Evolutionary conservation across 2,888 invertebrate genomes (phyloP), one percentile per base, ranked within the genome.

Genomic region (Campoplex capitator): DNA sequence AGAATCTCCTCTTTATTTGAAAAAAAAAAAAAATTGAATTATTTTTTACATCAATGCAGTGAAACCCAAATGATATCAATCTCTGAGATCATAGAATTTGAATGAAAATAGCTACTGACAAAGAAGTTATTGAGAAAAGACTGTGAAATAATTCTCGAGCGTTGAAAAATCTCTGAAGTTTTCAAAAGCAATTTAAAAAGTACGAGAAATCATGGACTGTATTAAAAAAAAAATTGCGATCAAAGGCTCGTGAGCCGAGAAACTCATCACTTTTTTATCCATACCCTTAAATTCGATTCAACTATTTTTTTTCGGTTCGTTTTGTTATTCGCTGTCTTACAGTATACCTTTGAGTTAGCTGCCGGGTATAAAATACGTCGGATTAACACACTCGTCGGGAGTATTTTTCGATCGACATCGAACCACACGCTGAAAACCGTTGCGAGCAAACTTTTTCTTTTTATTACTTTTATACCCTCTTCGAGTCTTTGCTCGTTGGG

Each of bases 321-420:
- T 82, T 85, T 48, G 42, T 70, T 56, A 78, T 62, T 86, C 65
- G n/a, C 23, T 86, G 78, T 73, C 76, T 56, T 76, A 78, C 74
- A 16, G 16, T 62, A 28, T n/a, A 23, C 48, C 62, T 62, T 32
- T 7, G 62, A 62, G 62, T 32, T 32, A 54, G 83, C 35, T n/a
- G 38, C 38, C 28, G n/a, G 35, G 48, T 56, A 48, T 51, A 65
- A 70, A 83, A 83, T 83, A 67, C 73, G 84, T 77, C 77, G 76
- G 74, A 84, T 83, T 81, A 74, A 81, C 78, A 81, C 78, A 81
- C 84, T 71, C 77, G 51, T 68, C 58, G n/a, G 28, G 54, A 23
- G 78, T 78, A 42, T 74, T 81, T 84, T 79, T 70, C 54, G 54
- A 68, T 48, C 45, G 45, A 70, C 58, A 75, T 68, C 70, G 42